Evolutionary conservation across 1,140 invertebrate genomes (phyloP).

Genomic region (Magallana gigas): DNA sequence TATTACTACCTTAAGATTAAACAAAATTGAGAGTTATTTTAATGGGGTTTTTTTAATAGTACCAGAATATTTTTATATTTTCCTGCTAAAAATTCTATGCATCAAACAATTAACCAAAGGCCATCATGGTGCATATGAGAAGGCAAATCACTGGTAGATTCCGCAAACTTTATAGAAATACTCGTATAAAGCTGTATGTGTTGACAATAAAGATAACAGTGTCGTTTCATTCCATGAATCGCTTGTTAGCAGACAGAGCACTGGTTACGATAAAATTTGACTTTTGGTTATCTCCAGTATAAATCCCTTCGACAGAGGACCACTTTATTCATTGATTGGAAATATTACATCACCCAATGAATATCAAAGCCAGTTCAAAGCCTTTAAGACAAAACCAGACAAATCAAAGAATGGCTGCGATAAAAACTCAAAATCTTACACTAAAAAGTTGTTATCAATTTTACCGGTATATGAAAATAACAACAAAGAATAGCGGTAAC

Average conservation of each 20-base stretch:
- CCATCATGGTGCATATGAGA: too few species aligned
- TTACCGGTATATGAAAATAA: too few species aligned
- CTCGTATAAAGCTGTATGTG: neutral
- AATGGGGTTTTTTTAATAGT: too few species aligned
- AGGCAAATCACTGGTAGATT: neutral
- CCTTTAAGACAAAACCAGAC: neutral
- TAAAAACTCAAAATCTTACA: too few species aligned
- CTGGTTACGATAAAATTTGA: slow-evolving; percentile 21
- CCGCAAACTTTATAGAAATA: slow-evolving; percentile 1
- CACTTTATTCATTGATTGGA: neutral
- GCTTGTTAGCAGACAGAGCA: neutral
- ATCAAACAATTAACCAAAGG: too few species aligned
- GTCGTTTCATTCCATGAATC: neutral
- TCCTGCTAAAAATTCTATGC: too few species aligned
- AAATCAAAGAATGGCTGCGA: too few species aligned
- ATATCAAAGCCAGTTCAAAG: slow-evolving; percentile 4
- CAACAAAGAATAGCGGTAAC: too few species aligned
- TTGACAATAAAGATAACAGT: neutral
- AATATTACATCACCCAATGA: slow-evolving; percentile 10
- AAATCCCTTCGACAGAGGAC: slow-evolving; percentile 4
- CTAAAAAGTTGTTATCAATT: too few species aligned
- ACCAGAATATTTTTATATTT: too few species aligned
- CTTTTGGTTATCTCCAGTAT: slow-evolving; percentile 6
- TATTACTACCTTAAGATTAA: too few species aligned
- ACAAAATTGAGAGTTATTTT: too few species aligned